Evolutionary conservation across 1,140 invertebrate genomes (phyloP).

Genomic region (Psilanteris sp.): DNA sequence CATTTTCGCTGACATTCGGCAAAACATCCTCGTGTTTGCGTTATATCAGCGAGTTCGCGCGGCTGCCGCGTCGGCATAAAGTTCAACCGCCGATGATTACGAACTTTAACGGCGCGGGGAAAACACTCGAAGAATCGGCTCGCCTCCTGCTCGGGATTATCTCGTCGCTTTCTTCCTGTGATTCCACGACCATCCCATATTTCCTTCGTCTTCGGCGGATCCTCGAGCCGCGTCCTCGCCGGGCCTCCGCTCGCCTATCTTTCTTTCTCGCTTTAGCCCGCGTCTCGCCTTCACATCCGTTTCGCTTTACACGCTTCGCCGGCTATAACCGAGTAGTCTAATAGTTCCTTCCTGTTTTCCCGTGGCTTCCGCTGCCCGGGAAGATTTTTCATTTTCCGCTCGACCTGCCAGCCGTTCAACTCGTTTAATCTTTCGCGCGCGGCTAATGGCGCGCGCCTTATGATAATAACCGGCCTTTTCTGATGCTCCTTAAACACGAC

Average conservation of each 20-base stretch:
- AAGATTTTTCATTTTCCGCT: slow-evolving; percentile 64
- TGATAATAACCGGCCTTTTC: slow-evolving; percentile 50
- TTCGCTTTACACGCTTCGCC: slow-evolving; percentile 61
- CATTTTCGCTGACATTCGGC: slow-evolving; percentile 38
- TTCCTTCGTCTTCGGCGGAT: slow-evolving; percentile 46
- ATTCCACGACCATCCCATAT: slow-evolving; percentile 80
- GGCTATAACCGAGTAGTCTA: slow-evolving; percentile 42
- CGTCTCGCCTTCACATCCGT: slow-evolving; percentile 47
- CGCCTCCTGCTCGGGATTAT: slow-evolving; percentile 51
- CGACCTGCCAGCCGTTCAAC: slow-evolving; percentile 31
- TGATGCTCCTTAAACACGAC: slow-evolving; percentile 10
- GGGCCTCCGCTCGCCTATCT: not conserved
- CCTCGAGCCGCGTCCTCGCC: slow-evolving; percentile 13
- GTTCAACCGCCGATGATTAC: slow-evolving; percentile 21
- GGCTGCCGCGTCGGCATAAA: slow-evolving; percentile 19
- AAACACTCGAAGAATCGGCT: slow-evolving; percentile 19
- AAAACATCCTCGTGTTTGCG: slow-evolving; percentile 19
- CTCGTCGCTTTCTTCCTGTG: slow-evolving; percentile 77
- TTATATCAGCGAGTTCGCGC: slow-evolving; percentile 14
- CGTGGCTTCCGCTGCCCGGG: slow-evolving; percentile 31
- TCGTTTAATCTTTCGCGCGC: slow-evolving; percentile 44
- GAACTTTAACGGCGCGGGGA: slow-evolving; percentile 28
- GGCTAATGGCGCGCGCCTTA: slow-evolving; percentile 62
- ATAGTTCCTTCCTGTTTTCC: slow-evolving; percentile 54
- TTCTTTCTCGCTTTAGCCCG: slow-evolving; percentile 10